A percentile compares a stretch with the other conserved stretches of the same genome.
Conservation (phyloP, 37 sponge, comb jelly and placozoan genomes). For the Cliona cf. orientalis region DNA sequence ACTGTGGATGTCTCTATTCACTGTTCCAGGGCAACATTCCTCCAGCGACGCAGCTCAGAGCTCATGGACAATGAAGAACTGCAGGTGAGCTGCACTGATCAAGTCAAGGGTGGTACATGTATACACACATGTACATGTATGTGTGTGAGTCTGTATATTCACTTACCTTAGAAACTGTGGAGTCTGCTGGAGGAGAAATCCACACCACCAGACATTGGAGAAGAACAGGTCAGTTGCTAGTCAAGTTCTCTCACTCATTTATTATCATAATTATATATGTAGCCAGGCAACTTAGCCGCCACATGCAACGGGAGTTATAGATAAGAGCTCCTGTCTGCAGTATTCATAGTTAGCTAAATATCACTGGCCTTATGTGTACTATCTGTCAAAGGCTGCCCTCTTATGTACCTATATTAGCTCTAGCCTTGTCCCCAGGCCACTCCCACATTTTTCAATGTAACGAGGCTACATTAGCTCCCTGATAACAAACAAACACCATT, state of each 20-base stretch:
- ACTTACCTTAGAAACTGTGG: constrained; percentile 55
- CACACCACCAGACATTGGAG: constrained; percentile 79
- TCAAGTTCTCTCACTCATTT: background rate
- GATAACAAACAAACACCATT: too few species aligned
- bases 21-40: constrained; percentile 53
- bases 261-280: background rate
- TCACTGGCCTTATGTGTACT: background rate
- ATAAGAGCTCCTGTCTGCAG: background rate
- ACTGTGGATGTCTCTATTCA: too few species aligned
- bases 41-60: constrained; percentile 69
- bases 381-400: background rate
- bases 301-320: background rate
- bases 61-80: constrained; percentile 84
- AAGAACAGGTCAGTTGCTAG: constrained; percentile 67
- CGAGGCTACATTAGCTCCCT: too few species aligned
- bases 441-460: too few species aligned
- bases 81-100: constrained; percentile 31
- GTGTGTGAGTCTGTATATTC: background rate
- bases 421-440: too few species aligned
- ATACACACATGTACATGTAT: background rate
- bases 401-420: background rate
- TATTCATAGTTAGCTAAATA: background rate
- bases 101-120: background rate
- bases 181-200: constrained; percentile 80
- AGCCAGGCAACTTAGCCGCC: too few species aligned